Conservation (phyloP, 2,113 vertebrate species). For the Barnardius zonarius region DNA sequence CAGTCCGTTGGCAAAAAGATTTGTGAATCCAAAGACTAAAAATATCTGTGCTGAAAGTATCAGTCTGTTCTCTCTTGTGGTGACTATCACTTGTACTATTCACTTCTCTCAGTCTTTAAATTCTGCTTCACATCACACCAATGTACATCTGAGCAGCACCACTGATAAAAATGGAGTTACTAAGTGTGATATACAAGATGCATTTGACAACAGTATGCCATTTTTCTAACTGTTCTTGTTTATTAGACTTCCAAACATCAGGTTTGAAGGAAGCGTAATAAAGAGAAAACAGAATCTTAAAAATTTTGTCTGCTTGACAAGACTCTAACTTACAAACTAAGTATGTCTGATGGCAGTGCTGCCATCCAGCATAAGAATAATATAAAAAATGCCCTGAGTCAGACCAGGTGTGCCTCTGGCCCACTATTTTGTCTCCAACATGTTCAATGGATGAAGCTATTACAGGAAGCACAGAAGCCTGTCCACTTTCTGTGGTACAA, state of each 20-base stretch:
- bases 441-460: neutral
- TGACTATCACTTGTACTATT: neutral
- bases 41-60: neutral
- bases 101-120: neutral
- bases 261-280: neutral
- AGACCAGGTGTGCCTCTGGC: neutral
- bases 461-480: neutral
- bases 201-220: neutral
- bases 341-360: neutral
- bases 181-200: neutral
- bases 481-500: neutral
- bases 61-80: neutral
- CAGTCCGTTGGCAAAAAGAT: neutral
- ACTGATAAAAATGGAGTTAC: neutral
- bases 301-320: neutral
- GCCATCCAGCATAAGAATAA: neutral
- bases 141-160: neutral
- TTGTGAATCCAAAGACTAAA: neutral
- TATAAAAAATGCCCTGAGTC: too few relatives aligned
- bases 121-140: neutral
- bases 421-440: neutral
- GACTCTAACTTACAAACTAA: neutral
- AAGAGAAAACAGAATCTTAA: neutral
- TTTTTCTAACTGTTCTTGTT: neutral
- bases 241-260: neutral